Evolutionary conservation across 2,113 vertebrate genomes (phyloP), one percentile per base, ranked within the genome.

Genomic region (pig (Sus scrofa)): DNA sequence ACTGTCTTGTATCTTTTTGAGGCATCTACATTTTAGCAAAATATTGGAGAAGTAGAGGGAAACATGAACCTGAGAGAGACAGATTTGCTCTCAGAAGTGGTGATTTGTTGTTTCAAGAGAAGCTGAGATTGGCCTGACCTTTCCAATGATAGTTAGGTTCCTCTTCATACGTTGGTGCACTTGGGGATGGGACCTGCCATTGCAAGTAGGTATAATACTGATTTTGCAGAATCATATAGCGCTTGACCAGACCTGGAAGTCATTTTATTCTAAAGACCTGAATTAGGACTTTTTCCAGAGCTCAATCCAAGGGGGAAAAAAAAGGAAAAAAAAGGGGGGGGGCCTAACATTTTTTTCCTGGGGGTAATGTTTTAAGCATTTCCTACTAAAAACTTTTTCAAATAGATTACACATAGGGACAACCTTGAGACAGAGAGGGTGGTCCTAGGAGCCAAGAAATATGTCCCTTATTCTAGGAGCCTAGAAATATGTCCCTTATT

Each of bases 201-300:
- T 62, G 50, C 54, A 88, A 92, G 6, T 8, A 82, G 24, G 22
- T 12, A 37, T 39, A 95, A 54, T 19, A 91, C 3, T 62, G 2
- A 60, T 81, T 91, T 20, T 91, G 15, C 32, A 84, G 63, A 89
- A 83, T 86, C 68, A 79, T 24, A 86, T 14, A 75, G 22, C 84
- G 7, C 52, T 77, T 75, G 89, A 81, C 18, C 27, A 65, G 30
- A 68, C 27, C 15, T 39, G 62, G 39, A 91, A 82, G 24, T n/a
- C 12, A 73, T 75, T 96, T 95, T 83, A 90, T 70, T 86, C 20
- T 74, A 15, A 92, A 77, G 56, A 71, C 30, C 62, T 94, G 37
- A 84, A 65, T 95, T 79, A 92, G 30, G 39, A 70, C 73, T 75
- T 86, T 89, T 62, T 13, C 22, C 34, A 74, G 62, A 62, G 63